Evolutionary conservation across 2,888 invertebrate genomes (phyloP), one percentile per base, ranked within the genome.

Genomic region (Pristionchus maxplancki): DNA sequence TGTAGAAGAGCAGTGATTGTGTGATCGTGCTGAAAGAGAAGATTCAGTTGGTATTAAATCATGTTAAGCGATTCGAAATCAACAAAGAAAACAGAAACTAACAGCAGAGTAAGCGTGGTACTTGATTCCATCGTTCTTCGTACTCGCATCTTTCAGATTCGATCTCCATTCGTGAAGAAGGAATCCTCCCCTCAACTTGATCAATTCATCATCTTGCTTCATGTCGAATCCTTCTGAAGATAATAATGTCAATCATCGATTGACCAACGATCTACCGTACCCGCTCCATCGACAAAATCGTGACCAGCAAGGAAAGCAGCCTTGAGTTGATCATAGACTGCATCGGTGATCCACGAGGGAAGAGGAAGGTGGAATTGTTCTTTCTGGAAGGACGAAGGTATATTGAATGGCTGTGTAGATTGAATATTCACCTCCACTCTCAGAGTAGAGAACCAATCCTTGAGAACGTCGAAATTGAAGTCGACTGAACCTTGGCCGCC

Each of bases 111-210:
- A 74, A 34, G 67, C 37, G 20, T 87, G 87, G 17, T 74, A 87
- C 50, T 87, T 67, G 71, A 67, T 4, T 67, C 13, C 34, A 71
- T 48, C 24, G 9, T 40, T 34, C 78, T 78, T 0, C 0, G 9
- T 37, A 20, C 24, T 62, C 31, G 74, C 87, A 37, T 44, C 37
- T 74, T 87, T 74, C 31, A 87, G 37, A 34, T 87, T 87, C 20
- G 50, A 34, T 67, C 67, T 50, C 87, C 87, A 87, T 50, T 87
- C 87, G n/a, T 87, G 87, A 20, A 87, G 87, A 9, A 87, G 87
- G 34, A 48, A 87, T 50, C 87, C 87, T 20, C 87, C 87, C 13
- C 87, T 48, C 34, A 87, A 34, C 15, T 53, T 67, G 37, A 87
- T 50, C 74, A 87, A 53, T 50, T 67, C 71, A 34, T 67, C 40